Conservation (phyloP, 2,888 invertebrate species). For the Parascotia fuliginaria region DNA sequence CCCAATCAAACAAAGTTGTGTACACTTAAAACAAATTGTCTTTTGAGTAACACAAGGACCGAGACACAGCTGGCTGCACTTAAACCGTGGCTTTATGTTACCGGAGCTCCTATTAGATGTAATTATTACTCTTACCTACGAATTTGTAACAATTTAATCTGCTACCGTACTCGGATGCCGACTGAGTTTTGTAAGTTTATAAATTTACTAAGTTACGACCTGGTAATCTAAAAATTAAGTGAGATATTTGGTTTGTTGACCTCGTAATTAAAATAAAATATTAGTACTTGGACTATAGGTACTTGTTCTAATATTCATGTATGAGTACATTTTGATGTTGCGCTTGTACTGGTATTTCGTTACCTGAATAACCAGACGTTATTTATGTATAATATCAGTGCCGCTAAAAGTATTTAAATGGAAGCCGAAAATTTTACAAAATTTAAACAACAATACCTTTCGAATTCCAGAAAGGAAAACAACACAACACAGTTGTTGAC, state of each 20-base stretch:
- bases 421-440: too few species aligned
- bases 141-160: conserved; percentile 58
- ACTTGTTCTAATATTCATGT: too few species aligned
- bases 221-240: conserved; percentile 13
- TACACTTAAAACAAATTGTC: conserved; percentile 57
- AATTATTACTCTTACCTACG: conserved; percentile 62
- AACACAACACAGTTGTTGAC: too few species aligned
- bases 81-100: conserved; percentile 69
- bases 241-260: background rate
- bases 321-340: too few species aligned
- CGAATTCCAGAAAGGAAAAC: too few species aligned
- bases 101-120: conserved; percentile 56
- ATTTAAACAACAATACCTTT: too few species aligned
- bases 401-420: too few species aligned
- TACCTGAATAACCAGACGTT: too few species aligned
- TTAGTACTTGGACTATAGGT: too few species aligned
- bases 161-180: conserved; percentile 19
- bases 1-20: conserved; percentile 47
- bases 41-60: conserved; percentile 52
- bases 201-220: conserved; percentile 12
- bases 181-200: conserved; percentile 20
- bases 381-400: too few species aligned
- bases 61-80: conserved; percentile 69
- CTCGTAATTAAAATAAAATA: background rate
- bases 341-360: too few species aligned